A percentile compares a stretch with the other conserved stretches of the same genome.
These are phyloP conservation scores for Thereva nobilitata DNA, from an alignment of 2,888 invertebrate genomes.

Conservation along the genomic window DNA sequence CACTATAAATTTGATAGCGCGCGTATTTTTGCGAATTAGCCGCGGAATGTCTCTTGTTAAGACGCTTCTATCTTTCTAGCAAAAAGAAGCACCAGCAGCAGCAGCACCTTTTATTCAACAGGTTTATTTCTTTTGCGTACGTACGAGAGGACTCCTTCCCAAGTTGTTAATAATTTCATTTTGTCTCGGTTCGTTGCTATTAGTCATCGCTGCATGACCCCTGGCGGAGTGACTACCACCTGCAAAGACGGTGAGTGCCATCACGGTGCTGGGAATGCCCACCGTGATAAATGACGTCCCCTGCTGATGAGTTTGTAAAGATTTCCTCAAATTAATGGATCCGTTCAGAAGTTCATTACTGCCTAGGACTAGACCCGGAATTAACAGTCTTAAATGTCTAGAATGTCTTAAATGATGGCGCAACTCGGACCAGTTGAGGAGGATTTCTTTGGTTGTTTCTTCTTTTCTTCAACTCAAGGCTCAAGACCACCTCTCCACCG, in stretches of 20 bases:
- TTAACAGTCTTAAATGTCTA: neutral
- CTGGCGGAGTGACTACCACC: constrained; percentile 32
- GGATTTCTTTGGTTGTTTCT: no score
- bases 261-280: constrained; percentile 18
- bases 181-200: constrained; percentile 23
- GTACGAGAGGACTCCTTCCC: no score
- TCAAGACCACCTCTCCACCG: no score
- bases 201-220: constrained; percentile 37
- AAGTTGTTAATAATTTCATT: constrained; percentile 30
- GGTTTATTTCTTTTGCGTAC: no score
- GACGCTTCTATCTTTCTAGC: no score
- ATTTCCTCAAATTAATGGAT: constrained; percentile 32
- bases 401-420: no score
- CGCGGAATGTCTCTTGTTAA: neutral
- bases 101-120: no score
- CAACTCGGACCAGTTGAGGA: no score
- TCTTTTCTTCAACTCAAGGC: no score
- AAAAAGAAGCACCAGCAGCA: no score
- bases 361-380: constrained; percentile 6
- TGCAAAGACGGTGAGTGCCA: constrained; percentile 33
- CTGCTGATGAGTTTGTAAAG: constrained; percentile 36
- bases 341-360: constrained; percentile 36
- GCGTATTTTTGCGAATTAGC: neutral
- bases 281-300: constrained; percentile 37
- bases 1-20: neutral